Base-by-base conservation (phyloP, 2,888 invertebrate genomes). In the Parasteatoda lunata region DNA sequence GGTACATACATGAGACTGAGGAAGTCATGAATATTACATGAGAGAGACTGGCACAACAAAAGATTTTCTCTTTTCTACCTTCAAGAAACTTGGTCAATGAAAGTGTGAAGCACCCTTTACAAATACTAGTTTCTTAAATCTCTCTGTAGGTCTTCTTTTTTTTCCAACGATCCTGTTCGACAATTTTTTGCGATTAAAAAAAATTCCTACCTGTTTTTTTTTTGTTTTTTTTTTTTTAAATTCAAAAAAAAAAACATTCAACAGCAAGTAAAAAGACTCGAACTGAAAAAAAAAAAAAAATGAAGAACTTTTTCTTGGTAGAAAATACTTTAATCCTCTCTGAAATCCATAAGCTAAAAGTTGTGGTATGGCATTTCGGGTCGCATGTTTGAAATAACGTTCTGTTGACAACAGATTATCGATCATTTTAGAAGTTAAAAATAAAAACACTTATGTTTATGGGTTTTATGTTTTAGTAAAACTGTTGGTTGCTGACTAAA, bases 1-100 rank as follows among this genome's bases (percentile, higher is more conserved):
- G 54, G 75, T 47, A 4, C n/a, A 13, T 7, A 8, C 11, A 75
- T 59, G 65, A 30, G 69, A 59, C 54, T 68, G 52, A 54, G 59
- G 8, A 59, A 59, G n/a, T 69, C 81, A 81, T 81, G 81, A 81
- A 81, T 81, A 81, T 81, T 81, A 30, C 75, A 81, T 81, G 81
- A 81, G 81, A 81, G 81, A 75, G 11, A 75, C 68, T 68, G 52
- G 11, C 64, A 54, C 48, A 47, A 70, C 52, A 68, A 68, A 45
- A 30, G 30, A 30, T 15, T 68, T 68, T 68, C 45, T 68, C 30
- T 30, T 68, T 68, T 6, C 30, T 30, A 59, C 71, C 9, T 8
- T 8, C 30, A 48, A 65, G n/a, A 48, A 76, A 15, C 65, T 75
- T 75, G 15, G 4, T 64, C 59, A 59, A 8, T 13, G 59, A 59